Percentiles rank a stretch among this genome's conserved stretches.
Conservation (phyloP, 1,140 invertebrate species). For the Radopholus similis region DNA sequence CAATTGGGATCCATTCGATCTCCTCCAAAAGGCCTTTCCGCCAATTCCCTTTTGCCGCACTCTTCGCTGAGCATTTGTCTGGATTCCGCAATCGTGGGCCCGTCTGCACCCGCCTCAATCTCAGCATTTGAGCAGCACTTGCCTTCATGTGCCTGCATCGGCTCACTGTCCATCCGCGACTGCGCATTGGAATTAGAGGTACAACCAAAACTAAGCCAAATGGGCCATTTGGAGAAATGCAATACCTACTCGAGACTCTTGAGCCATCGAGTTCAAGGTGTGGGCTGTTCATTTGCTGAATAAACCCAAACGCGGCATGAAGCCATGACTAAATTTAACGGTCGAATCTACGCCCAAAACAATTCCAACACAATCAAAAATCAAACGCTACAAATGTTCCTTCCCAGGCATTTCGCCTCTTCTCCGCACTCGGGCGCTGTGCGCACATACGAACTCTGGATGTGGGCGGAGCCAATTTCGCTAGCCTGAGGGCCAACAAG, state of each 20-base stretch:
- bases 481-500: conserved; percentile 34
- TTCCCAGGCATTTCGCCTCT: conserved; percentile 4
- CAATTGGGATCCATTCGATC: neutral
- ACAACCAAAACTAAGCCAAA: conserved; percentile 17
- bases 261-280: too few species aligned
- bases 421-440: conserved; percentile 1
- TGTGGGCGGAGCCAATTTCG: conserved; percentile 52
- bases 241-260: too few species aligned
- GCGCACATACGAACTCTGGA: conserved; percentile 35
- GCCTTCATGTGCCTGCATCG: conserved; percentile 28
- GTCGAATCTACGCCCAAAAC: neutral
- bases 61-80: conserved; percentile 4
- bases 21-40: conserved; percentile 20
- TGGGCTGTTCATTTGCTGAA: neutral
- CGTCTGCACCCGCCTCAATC: conserved; percentile 35
- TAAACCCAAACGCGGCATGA: neutral
- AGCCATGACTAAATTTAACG: neutral
- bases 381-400: neutral
- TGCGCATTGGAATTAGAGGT: conserved; percentile 48
- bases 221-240: conserved; percentile 28
- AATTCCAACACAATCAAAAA: neutral
- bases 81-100: conserved; percentile 18
- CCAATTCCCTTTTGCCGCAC: neutral
- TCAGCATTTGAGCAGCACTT: conserved; percentile 44
- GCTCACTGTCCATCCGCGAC: conserved; percentile 46